These are phyloP conservation scores for Rhinatrema bivittatum DNA, from an alignment of 2,797 vertebrate genomes.

Conservation along the genomic window DNA sequence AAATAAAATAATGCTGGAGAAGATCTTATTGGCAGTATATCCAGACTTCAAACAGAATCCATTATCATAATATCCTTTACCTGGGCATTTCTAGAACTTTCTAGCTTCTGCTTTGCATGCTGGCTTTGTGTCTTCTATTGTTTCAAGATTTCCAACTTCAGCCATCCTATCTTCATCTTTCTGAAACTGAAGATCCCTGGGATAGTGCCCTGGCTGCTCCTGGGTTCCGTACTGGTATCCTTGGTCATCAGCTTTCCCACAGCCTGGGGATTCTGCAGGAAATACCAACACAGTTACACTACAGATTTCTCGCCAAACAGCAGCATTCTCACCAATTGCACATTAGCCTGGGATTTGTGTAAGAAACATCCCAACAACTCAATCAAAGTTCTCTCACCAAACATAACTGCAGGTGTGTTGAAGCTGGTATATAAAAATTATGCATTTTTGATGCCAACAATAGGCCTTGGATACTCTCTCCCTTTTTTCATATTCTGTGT, in stretches of 20 bases:
- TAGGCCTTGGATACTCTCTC: too few relatives aligned
- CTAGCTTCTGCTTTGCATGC: constrained; percentile 8
- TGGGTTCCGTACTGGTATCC: not conserved
- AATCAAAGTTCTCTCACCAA: not conserved
- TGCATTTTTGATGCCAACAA: too few relatives aligned
- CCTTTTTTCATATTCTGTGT: too few relatives aligned
- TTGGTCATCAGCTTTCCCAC: too few relatives aligned
- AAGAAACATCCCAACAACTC: too few relatives aligned
- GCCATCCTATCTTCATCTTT: not conserved
- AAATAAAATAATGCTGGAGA: not conserved
- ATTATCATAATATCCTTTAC: too few relatives aligned
- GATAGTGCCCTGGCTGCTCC: constrained; percentile 9
- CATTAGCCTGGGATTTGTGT: too few relatives aligned
- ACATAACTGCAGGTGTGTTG: not conserved
- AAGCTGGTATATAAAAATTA: too few relatives aligned
- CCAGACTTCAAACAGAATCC: too few relatives aligned
- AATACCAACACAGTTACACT: not conserved
- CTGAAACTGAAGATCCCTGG: constrained; percentile 9
- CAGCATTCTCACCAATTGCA: too few relatives aligned
- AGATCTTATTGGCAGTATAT: not conserved
- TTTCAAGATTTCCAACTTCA: not conserved
- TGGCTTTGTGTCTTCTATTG: rapidly evolving
- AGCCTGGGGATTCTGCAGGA: not conserved
- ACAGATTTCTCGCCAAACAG: not conserved
- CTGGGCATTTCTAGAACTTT: too few relatives aligned